These are phyloP conservation scores for Tribolium freemani DNA, from an alignment of 2,888 invertebrate genomes.

Conservation along the genomic window DNA sequence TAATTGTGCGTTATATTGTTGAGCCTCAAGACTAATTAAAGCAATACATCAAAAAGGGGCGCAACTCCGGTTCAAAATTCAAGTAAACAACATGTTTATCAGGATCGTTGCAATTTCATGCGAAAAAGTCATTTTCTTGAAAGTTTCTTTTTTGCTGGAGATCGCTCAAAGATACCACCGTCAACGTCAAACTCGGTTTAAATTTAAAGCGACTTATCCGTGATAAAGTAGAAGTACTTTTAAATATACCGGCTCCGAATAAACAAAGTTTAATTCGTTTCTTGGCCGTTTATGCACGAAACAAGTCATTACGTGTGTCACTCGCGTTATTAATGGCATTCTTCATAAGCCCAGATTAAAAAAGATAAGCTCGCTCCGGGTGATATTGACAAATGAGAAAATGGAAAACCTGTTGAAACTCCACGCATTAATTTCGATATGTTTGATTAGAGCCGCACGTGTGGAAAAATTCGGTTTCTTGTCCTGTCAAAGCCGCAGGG, in stretches of 20 bases:
- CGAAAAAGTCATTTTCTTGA: neutral
- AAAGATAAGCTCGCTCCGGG: slow-evolving; percentile 17
- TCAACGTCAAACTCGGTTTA: slow-evolving; percentile 8
- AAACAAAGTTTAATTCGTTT: neutral
- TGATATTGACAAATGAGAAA: slow-evolving; percentile 37
- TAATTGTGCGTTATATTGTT: slow-evolving; percentile 7
- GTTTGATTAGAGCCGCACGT: neutral
- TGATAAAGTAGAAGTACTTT: slow-evolving; percentile 2
- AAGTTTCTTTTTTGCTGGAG: neutral
- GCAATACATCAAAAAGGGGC: slow-evolving; percentile 4
- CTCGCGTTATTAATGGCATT: slow-evolving; percentile 16
- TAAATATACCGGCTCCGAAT: neutral
- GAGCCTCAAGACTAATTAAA: neutral
- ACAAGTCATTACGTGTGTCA: neutral
- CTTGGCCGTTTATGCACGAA: neutral
- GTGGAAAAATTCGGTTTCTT: neutral
- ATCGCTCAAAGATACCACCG: neutral
- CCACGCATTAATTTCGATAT: slow-evolving; percentile 16
- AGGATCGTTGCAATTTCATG: neutral
- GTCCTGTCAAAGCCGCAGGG: neutral
- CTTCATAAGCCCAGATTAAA: slow-evolving; percentile 29
- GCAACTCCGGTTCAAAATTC: too few relatives aligned
- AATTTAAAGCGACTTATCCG: slow-evolving; percentile 16
- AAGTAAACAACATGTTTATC: too few relatives aligned
- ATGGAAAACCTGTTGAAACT: slow-evolving; percentile 35